phyloP scores from a whole-genome alignment of 1,140 invertebrate species.

The Pinna nobilis region DNA sequence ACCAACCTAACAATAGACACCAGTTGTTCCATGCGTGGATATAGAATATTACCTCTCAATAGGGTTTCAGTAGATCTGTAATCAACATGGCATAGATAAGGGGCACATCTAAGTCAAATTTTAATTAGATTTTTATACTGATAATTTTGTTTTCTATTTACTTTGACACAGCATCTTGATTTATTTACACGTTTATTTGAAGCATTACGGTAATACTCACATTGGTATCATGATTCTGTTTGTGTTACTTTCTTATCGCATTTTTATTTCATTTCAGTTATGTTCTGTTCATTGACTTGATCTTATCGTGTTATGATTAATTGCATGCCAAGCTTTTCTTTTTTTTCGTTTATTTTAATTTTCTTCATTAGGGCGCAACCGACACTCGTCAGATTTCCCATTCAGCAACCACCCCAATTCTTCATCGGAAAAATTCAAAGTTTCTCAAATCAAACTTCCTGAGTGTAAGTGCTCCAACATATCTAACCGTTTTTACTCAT shows the following conservation, averaged over 20 bases:
- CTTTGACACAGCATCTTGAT: slow-evolving; percentile 6
- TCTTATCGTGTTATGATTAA: slow-evolving; percentile 5
- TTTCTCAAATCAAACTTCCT: slow-evolving; percentile 68
- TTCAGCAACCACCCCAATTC: slow-evolving; percentile 60
- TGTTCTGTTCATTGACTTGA: slow-evolving; percentile 7
- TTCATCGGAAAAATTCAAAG: slow-evolving; percentile 71
- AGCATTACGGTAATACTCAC: neutral
- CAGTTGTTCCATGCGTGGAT: no score
- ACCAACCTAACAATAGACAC: no score
- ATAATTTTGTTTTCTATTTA: no score
- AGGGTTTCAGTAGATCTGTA: no score
- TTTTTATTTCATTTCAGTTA: slow-evolving; percentile 13
- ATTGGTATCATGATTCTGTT: slow-evolving; percentile 3
- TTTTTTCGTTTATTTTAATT: slow-evolving; percentile 11
- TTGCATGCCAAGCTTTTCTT: slow-evolving; percentile 33
- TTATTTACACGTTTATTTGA: neutral
- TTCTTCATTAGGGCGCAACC: slow-evolving; percentile 49
- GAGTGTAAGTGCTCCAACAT: slow-evolving; percentile 70
- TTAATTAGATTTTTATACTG: no score
- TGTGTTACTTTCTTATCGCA: neutral
- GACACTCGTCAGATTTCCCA: slow-evolving; percentile 49
- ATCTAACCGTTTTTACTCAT: no score
- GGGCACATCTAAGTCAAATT: no score
- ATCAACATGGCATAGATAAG: no score
- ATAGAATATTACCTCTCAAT: no score